Conservation (phyloP, 2,888 invertebrate species). For the Alentia gelatinosa region DNA sequence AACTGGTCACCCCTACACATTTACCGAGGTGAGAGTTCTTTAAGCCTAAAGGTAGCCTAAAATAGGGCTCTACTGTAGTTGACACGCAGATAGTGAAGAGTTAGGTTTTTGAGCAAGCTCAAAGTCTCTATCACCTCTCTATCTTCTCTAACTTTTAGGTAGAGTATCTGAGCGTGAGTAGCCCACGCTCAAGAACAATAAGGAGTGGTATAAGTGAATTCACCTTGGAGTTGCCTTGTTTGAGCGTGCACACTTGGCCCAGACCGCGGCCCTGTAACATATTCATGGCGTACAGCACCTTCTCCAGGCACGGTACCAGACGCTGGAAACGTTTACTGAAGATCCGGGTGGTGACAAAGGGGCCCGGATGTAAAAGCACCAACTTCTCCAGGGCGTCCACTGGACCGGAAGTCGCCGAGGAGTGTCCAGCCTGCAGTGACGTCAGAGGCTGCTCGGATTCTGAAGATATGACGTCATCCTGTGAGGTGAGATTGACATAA, state of each 20-base stretch:
- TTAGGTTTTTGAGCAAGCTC: no score
- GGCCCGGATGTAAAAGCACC: slow-evolving; percentile 56
- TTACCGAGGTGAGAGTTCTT: no score
- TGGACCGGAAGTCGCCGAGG: background rate
- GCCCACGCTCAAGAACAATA: no score
- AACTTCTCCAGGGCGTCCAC: slow-evolving; percentile 53
- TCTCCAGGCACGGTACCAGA: background rate
- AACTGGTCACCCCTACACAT: no score
- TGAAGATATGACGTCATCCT: background rate
- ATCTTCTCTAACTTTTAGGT: no score
- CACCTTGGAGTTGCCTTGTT: slow-evolving; percentile 49
- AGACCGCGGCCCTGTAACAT: slow-evolving; percentile 50
- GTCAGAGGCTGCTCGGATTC: background rate
- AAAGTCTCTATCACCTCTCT: no score
- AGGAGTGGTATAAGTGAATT: no score
- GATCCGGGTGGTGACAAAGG: slow-evolving; percentile 57
- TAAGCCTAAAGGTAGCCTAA: no score
- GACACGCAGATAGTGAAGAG: no score
- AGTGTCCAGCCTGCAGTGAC: background rate
- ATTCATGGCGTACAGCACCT: slow-evolving; percentile 53
- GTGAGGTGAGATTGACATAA: background rate
- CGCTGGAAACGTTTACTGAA: slow-evolving; percentile 50
- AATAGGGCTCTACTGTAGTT: no score
- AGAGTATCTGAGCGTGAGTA: no score
- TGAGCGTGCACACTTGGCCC: slow-evolving; percentile 41